A percentile compares a stretch with the other conserved stretches of the same genome.
phyloP scores from a whole-genome alignment of 2,113 vertebrate genomes.

The Litocranius walleri region DNA sequence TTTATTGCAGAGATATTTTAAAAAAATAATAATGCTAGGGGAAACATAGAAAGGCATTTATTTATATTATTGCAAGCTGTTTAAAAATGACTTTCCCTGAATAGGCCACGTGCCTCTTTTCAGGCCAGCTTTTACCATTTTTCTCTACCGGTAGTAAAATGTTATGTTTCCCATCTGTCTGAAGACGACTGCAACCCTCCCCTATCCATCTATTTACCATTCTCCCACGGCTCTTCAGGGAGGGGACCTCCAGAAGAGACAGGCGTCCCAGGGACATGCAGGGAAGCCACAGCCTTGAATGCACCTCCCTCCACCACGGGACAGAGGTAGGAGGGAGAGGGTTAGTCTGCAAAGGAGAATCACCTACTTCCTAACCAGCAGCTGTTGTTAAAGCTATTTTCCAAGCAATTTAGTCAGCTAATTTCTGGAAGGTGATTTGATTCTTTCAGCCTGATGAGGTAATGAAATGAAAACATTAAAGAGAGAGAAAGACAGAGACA shows the following conservation, averaged over 20 bases:
- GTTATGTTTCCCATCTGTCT: not conserved
- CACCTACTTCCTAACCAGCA: not conserved
- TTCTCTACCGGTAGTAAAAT: not conserved
- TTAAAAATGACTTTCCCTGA: constrained; percentile 23
- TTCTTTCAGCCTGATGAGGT: not conserved
- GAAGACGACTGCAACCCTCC: not conserved
- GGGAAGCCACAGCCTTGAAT: not conserved
- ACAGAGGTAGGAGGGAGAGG: not conserved
- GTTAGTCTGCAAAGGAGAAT: not conserved
- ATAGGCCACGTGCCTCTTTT: not conserved
- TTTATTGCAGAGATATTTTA: not conserved
- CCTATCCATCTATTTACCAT: not conserved
- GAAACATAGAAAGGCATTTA: not conserved
- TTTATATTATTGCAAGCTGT: not conserved
- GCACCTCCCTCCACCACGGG: fast-evolving
- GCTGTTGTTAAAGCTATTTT: not conserved
- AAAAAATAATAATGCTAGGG: not conserved
- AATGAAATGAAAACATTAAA: not conserved
- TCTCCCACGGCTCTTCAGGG: not conserved
- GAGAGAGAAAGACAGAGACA: not conserved
- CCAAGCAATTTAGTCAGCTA: constrained; percentile 15
- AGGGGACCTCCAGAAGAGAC: not conserved
- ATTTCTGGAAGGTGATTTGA: not conserved
- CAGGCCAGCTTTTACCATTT: not conserved
- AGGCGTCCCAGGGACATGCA: fast-evolving